Base-by-base conservation (phyloP, 2,797 vertebrate genomes). In the Falco peregrinus region DNA sequence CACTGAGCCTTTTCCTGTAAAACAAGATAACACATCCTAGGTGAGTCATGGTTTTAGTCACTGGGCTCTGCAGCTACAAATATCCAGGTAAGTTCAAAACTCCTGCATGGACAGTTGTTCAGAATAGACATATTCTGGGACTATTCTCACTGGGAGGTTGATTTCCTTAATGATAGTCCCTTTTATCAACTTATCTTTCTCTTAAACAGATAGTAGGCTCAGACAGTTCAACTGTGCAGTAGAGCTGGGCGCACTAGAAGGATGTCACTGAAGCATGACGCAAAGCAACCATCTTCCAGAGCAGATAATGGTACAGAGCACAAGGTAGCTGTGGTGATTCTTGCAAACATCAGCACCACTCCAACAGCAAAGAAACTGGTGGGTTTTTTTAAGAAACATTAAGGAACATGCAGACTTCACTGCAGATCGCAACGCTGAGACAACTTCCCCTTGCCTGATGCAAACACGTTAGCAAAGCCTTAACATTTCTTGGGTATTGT, bases 1-100 rank as follows among this genome's bases (percentile, higher is more conserved):
- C 98, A 98, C 96, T 97, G 98, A 94, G 98, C 98, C 97, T 98
- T 98, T 93, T 99, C 99, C 99, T 99, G 98, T 70, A 98, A 97
- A 97, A 96, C 39, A 88, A 96, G 96, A 92, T 64, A 76, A 88
- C 48, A 81, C 56, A 60, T 47, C 83, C 65, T 0, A 90, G 59
- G 68, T 95, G 60, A 96, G 88, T 60, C 61, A 11, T 15, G 13
- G 4, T 59, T 81, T 57, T 65, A 39, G 56, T 94, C 81, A 35
- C 15, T 33, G 37, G n/a, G 48, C 56, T 87, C 64, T 67, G 59
- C 43, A 64, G 57, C 33, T 64, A 65, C 37, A 43, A 85, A 67
- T 17, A 83, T 10, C 24, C 89, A 84, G 35, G 7, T 7, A 83
- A 80, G 43, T 75, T 85, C n/a, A 74, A 50, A 94, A 79, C 68